These are phyloP conservation scores for Bujurquina vittata DNA, from an alignment of 2,113 vertebrate genomes.

Conservation along the genomic window DNA sequence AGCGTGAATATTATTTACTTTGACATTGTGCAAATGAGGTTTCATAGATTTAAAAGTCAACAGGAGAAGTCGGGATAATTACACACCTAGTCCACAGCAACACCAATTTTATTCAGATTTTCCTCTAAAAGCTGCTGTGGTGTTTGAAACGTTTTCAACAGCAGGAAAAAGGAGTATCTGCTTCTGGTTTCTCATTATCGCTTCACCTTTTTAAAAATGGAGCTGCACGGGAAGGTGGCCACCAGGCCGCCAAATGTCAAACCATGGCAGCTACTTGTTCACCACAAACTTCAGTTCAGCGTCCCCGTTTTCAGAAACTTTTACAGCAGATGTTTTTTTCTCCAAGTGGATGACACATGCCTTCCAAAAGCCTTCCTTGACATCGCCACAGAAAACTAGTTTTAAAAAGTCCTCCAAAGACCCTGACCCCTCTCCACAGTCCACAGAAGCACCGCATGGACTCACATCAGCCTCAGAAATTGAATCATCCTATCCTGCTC, in stretches of 20 bases:
- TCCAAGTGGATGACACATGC: neutral
- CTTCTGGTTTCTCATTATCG: neutral
- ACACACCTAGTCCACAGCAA: neutral
- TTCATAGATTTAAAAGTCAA: constrained; percentile 51
- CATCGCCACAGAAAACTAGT: neutral
- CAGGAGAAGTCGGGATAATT: constrained; percentile 28
- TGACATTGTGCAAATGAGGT: constrained; percentile 66
- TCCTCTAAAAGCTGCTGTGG: neutral
- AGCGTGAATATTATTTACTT: constrained; percentile 66
- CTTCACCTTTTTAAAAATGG: neutral
- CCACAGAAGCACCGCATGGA: neutral
- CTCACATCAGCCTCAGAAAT: neutral
- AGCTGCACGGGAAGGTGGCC: neutral
- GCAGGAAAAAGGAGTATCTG: neutral
- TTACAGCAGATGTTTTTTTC: neutral
- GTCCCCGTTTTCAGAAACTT: neutral
- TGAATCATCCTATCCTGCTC: neutral
- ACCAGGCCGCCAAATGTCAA: neutral
- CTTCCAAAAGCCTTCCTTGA: neutral
- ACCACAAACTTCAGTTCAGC: neutral
- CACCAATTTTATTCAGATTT: constrained; percentile 13
- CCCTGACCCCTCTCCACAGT: neutral
- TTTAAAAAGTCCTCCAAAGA: neutral
- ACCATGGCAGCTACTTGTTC: accelerated
- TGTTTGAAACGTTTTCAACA: neutral